These are phyloP conservation scores for Meandrina meandrites DNA, from an alignment of 92 coral and sea anemone species.

Conservation along the genomic window DNA sequence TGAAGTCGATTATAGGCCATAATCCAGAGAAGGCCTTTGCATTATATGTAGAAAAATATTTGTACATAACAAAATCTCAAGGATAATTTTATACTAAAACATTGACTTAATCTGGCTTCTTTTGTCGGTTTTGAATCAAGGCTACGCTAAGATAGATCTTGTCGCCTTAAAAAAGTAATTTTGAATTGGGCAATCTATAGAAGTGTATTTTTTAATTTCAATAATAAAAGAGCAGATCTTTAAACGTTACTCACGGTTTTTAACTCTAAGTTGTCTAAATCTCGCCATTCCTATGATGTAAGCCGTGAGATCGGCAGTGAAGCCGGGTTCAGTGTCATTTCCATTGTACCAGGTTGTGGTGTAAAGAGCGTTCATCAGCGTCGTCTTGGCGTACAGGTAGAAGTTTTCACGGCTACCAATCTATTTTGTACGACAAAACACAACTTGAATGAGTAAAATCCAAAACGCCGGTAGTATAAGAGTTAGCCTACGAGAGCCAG, in stretches of 20 bases:
- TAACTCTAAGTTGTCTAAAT: slow-evolving; percentile 77
- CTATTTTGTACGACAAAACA: slow-evolving; percentile 40
- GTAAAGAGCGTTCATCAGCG: slow-evolving; percentile 70
- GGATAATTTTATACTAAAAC: too few species aligned
- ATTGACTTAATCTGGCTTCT: too few species aligned
- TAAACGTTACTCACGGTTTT: slow-evolving; percentile 53
- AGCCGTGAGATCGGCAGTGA: slow-evolving; percentile 54
- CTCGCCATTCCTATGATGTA: slow-evolving; percentile 86
- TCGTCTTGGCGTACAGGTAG: slow-evolving; percentile 83
- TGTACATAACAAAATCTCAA: too few species aligned
- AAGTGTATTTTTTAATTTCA: not conserved
- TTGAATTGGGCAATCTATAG: not conserved
- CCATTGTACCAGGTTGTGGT: slow-evolving; percentile 74
- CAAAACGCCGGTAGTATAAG: too few species aligned
- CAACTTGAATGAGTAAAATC: not conserved
- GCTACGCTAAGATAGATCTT: too few species aligned
- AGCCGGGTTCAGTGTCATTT: slow-evolving; percentile 53
- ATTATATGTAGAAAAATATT: too few species aligned
- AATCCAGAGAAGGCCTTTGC: not conserved
- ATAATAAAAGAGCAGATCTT: not conserved
- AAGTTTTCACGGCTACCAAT: slow-evolving; percentile 83
- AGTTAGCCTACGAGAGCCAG: too few species aligned
- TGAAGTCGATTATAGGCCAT: too few species aligned
- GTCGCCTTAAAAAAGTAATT: not conserved
- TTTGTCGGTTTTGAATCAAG: too few species aligned